Conservation (phyloP, 2,888 invertebrate species). For the Emesis furor region DNA sequence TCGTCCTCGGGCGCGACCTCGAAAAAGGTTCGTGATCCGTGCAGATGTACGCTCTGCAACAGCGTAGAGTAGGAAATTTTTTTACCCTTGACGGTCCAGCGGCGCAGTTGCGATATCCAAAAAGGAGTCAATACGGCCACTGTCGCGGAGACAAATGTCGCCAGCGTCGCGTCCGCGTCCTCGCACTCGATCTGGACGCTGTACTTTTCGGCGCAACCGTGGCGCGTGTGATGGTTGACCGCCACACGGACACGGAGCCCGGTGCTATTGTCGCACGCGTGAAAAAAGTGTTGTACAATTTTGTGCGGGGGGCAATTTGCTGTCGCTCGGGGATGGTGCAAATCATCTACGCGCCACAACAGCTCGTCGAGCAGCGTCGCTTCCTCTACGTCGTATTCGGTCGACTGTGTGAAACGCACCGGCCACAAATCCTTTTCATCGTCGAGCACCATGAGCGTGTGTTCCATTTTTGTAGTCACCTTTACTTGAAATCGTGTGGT, state of each 20-base stretch:
- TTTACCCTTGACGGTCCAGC: slow-evolving; percentile 22
- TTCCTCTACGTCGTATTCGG: not conserved
- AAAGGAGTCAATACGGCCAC: slow-evolving; percentile 15
- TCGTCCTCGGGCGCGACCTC: not conserved
- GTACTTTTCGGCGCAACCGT: slow-evolving; percentile 27
- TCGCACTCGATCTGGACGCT: slow-evolving; percentile 24
- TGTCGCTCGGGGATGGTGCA: slow-evolving; percentile 20
- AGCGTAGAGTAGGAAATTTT: slow-evolving; percentile 23
- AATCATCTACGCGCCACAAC: slow-evolving; percentile 21
- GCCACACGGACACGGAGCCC: slow-evolving; percentile 19
- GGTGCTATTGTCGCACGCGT: slow-evolving; percentile 12
- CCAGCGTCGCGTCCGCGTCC: slow-evolving; percentile 10
- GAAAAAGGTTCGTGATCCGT: slow-evolving; percentile 17
- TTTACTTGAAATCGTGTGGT: slow-evolving; percentile 19
- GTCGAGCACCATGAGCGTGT: slow-evolving; percentile 19
- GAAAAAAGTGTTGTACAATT: slow-evolving; percentile 14
- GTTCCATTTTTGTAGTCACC: slow-evolving; percentile 9
- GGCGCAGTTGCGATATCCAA: slow-evolving; percentile 17
- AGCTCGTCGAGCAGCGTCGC: slow-evolving; percentile 20
- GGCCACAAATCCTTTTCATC: slow-evolving; percentile 16
- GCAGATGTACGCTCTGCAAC: slow-evolving; percentile 17
- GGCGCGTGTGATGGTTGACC: slow-evolving; percentile 27
- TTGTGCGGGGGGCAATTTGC: slow-evolving; percentile 23
- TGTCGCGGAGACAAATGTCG: not conserved
- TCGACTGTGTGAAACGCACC: not conserved